phyloP scores from a whole-genome alignment of 2,113 vertebrate genomes.

The Cervus canadensis region DNA sequence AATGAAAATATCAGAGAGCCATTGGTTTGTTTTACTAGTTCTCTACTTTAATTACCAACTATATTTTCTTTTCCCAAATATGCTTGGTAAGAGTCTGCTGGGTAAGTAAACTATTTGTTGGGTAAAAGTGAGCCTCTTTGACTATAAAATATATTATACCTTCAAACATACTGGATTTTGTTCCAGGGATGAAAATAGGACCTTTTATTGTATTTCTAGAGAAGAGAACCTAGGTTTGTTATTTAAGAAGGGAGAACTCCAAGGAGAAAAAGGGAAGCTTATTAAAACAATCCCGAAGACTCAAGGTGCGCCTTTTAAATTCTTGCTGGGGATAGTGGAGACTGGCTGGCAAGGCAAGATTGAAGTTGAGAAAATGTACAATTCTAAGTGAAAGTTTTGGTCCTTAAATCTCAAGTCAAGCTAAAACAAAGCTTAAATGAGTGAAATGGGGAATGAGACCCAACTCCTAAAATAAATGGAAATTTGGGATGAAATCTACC shows the following conservation, averaged over 20 bases:
- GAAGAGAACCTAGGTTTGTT: neutral
- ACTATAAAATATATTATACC: slow-evolving; percentile 34
- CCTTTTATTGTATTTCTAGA: slow-evolving; percentile 31
- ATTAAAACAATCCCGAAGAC: neutral
- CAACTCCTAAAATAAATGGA: neutral
- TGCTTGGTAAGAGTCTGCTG: slow-evolving; percentile 16
- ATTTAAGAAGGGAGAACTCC: neutral
- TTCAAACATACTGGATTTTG: slow-evolving; percentile 42
- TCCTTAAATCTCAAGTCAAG: neutral
- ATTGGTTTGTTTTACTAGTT: slow-evolving; percentile 13
- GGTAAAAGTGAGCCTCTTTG: slow-evolving; percentile 3
- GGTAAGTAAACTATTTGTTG: slow-evolving; percentile 25
- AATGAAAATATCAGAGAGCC: slow-evolving; percentile 13
- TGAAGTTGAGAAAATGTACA: neutral
- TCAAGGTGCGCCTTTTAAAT: neutral
- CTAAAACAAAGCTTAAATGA: neutral
- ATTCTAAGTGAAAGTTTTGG: neutral
- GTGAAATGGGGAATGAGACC: neutral
- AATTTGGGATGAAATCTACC: neutral
- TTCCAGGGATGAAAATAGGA: slow-evolving; percentile 35
- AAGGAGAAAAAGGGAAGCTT: neutral
- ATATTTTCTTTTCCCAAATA: slow-evolving; percentile 40
- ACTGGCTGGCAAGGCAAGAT: neutral
- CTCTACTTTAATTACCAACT: slow-evolving; percentile 9
- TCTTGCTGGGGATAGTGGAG: neutral